phyloP scores from a whole-genome alignment of 2,888 invertebrate genomes.

The Phaedon cochleariae region DNA sequence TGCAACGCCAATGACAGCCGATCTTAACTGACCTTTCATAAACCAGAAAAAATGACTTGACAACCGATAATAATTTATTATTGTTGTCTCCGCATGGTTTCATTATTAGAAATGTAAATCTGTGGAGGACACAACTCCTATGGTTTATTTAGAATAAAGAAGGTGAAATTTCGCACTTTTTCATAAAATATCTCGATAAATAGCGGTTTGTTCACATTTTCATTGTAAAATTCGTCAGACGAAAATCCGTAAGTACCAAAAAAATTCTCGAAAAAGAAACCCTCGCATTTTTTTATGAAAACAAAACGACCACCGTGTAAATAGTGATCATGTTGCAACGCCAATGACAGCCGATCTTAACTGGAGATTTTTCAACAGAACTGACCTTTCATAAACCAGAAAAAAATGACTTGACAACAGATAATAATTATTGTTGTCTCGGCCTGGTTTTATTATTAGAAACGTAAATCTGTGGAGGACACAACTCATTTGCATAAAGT shows the following conservation, averaged over 20 bases:
- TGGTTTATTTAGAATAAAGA: not conserved
- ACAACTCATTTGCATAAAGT: conserved; percentile 1
- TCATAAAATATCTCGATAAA: too few species aligned
- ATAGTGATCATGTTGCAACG: not conserved
- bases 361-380: conserved; percentile 1
- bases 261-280: too few species aligned
- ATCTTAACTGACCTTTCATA: conserved; percentile 20
- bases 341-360: not conserved
- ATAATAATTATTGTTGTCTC: conserved; percentile 8
- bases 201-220: too few species aligned
- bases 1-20: not conserved
- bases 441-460: conserved; percentile 14
- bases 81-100: not conserved
- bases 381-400: conserved; percentile 23
- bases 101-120: conserved; percentile 23
- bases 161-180: too few species aligned
- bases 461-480: conserved; percentile 24
- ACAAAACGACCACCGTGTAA: not conserved
- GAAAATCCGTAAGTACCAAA: too few species aligned
- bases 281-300: too few species aligned
- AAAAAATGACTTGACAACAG: not conserved
- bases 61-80: conserved; percentile 8
- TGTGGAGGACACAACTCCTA: conserved; percentile 17
- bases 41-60: conserved; percentile 11
- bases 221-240: too few species aligned